Evolutionary conservation across 2,113 vertebrate species (phyloP), one percentile per base, ranked within the genome.

Genomic region (Xenopus tropicalis): DNA sequence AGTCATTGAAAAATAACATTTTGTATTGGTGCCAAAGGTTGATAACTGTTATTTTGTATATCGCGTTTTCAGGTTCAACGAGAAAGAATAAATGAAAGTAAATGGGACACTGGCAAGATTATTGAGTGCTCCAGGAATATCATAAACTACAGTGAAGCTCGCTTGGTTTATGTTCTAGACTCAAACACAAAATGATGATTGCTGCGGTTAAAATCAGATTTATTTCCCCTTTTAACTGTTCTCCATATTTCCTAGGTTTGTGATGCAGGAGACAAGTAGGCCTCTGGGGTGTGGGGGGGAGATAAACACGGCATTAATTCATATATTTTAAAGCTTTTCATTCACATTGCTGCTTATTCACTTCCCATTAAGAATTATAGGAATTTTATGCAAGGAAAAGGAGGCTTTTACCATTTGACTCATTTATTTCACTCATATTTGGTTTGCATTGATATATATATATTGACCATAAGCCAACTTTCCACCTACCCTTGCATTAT

Each of bases 1-100:
- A 66, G 19, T 14, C 20, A 6, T 3, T 19, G 22, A 52, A 63
- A 17, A 42, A 62, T 56, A 65, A 44, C 21, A 13, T 24, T 56
- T 19, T 11, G 51, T n/a, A 24, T 65, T 56, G 37, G 61, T 65
- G 61, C 71, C 62, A 57, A 29, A 66, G 51, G 25, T 24, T 72
- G 62, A 65, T 66, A 61, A 66, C 54, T 72, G 52, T 42, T 72
- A 58, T 72, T 58, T 42, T 56, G 21, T 42, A 6, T 72, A 21
- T 64, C 43, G 8, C 51, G 24, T 72, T 48, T 66, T 22, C 17
- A 43, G 16, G 13, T 48, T 48, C n/a, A 44, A 51, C 23, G 13
- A 4, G 25, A n/a, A 10, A 29, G 23, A 29, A 54, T 57, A 57
- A 56, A 66, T 56, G 9, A 42, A 56, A 57, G 52, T 37, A 72